Evolutionary conservation across 2,888 invertebrate species (phyloP).

Genomic region (Silvanus unidentatus): DNA sequence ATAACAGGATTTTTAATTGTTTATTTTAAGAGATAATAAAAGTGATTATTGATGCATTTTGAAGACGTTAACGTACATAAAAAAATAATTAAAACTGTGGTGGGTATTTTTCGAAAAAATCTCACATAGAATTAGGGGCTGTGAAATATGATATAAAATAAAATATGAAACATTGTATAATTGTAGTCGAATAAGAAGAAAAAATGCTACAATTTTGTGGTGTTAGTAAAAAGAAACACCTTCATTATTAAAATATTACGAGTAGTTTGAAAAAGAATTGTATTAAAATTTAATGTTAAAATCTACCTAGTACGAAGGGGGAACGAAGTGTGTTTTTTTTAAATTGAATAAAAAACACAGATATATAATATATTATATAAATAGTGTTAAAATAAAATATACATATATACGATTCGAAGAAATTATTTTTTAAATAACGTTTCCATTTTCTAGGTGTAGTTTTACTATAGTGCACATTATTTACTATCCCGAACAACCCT

Average conservation of each 20-base stretch:
- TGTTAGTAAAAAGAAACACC: background rate
- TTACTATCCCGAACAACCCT: constrained; percentile 32
- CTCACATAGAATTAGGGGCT: constrained; percentile 34
- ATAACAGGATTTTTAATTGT: background rate
- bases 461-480: constrained; percentile 36
- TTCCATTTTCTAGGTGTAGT: constrained; percentile 37
- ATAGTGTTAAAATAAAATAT: background rate
- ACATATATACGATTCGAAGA: constrained; percentile 10
- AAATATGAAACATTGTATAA: constrained; percentile 13
- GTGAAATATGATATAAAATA: constrained; percentile 28
- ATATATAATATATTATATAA: background rate
- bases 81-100: constrained; percentile 4
- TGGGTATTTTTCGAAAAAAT: constrained; percentile 10
- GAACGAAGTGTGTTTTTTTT: background rate
- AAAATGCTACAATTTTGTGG: background rate
- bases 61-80: constrained; percentile 4
- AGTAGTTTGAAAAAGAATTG: too few species aligned
- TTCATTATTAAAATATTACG: background rate
- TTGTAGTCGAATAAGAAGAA: background rate
- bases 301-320: background rate
- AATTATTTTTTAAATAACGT: constrained; percentile 27
- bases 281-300: background rate
- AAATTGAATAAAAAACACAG: background rate
- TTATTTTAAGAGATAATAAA: constrained; percentile 5
- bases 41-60: background rate